Evolutionary conservation across 2,888 invertebrate genomes (phyloP).

Genomic region (Ephialtes manifestator): DNA sequence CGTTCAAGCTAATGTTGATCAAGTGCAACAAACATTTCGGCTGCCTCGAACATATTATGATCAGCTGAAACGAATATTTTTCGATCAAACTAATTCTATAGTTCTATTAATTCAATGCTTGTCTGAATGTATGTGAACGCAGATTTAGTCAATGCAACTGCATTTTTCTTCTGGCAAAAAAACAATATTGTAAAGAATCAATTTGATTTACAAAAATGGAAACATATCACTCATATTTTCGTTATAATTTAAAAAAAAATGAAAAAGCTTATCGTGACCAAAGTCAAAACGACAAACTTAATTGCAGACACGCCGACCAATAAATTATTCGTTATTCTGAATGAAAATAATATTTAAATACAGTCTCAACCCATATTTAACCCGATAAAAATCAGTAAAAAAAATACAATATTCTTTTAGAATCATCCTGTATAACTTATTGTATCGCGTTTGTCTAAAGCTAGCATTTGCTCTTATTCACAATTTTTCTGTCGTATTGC

Average conservation of each 20-base stretch:
- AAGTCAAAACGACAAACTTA: too few relatives aligned
- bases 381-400: not conserved
- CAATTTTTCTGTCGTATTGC: constrained; percentile 7
- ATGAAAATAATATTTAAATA: not conserved
- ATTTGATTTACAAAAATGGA: not conserved
- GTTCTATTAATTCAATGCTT: too few relatives aligned
- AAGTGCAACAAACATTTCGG: too few relatives aligned
- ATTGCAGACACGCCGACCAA: not conserved
- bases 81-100: too few relatives aligned
- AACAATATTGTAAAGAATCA: too few relatives aligned
- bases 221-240: too few relatives aligned
- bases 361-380: not conserved
- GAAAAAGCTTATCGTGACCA: not conserved
- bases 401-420: not conserved
- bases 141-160: too few relatives aligned
- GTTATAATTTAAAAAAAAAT: not conserved
- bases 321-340: not conserved
- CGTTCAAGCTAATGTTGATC: too few relatives aligned
- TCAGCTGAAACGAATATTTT: too few relatives aligned
- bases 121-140: too few relatives aligned
- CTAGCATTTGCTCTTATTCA: not conserved
- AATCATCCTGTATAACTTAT: not conserved
- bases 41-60: too few relatives aligned
- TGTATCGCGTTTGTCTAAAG: not conserved
- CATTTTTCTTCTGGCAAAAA: too few relatives aligned